Evolutionary conservation across 2,888 invertebrate genomes (phyloP).

Genomic region (Calliphora vomitoria): DNA sequence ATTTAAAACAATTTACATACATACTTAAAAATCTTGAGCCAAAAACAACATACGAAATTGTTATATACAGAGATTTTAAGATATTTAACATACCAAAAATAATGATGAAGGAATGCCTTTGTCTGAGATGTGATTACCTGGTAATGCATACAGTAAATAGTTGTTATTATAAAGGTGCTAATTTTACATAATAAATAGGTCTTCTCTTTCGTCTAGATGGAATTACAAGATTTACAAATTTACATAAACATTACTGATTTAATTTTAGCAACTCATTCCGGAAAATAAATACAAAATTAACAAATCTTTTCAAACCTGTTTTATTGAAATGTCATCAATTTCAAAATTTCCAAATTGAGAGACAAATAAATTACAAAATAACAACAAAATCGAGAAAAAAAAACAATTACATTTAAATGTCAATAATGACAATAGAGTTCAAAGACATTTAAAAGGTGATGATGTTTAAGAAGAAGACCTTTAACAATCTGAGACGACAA

Average conservation of each 20-base stretch:
- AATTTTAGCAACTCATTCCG: neutral
- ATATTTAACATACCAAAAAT: too few relatives aligned
- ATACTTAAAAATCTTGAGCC: slow-evolving; percentile 28
- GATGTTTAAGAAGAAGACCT: slow-evolving; percentile 46
- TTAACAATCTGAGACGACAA: slow-evolving; percentile 30
- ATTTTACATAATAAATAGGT: too few relatives aligned
- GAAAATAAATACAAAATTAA: neutral
- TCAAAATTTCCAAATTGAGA: slow-evolving; percentile 2
- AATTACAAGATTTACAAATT: neutral
- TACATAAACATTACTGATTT: neutral
- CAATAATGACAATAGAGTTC: slow-evolving; percentile 67
- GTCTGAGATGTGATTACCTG: too few relatives aligned
- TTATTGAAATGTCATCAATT: slow-evolving; percentile 51
- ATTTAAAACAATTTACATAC: slow-evolving; percentile 13
- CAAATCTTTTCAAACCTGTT: slow-evolving; percentile 7
- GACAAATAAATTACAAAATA: slow-evolving; percentile 13
- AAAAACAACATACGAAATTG: neutral
- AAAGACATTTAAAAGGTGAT: slow-evolving; percentile 60
- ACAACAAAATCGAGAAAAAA: neutral
- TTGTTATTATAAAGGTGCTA: too few relatives aligned
- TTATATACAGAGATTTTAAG: neutral
- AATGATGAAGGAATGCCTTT: too few relatives aligned
- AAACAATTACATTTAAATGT: slow-evolving; percentile 62
- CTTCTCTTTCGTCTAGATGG: neutral
- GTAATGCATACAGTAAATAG: too few relatives aligned